Evolutionary conservation across 2,113 vertebrate species (phyloP).

Genomic region (Callospermophilus lateralis): DNA sequence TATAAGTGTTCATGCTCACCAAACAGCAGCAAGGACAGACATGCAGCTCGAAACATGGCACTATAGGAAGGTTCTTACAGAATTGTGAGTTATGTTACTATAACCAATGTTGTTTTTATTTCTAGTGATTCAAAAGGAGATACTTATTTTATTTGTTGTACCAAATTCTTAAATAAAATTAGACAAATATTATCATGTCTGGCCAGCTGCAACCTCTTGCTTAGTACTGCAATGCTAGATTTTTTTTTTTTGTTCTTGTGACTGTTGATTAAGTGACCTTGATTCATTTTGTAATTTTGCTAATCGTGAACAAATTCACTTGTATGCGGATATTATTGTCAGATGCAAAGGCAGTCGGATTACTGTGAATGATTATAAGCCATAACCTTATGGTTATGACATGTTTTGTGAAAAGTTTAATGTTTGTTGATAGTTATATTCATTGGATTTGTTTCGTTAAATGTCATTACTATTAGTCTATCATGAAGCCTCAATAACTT

Average conservation of each 20-base stretch:
- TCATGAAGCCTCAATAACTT: neutral
- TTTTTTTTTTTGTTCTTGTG: conserved; percentile 61
- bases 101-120: neutral
- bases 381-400: neutral
- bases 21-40: conserved; percentile 91
- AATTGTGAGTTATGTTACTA: no score
- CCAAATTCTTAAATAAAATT: conserved; percentile 26
- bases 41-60: conserved; percentile 96
- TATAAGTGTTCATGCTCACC: neutral
- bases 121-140: neutral
- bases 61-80: conserved; percentile 96
- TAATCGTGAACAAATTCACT: conserved; percentile 73
- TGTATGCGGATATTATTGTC: conserved; percentile 13
- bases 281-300: conserved; percentile 72
- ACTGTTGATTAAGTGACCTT: conserved; percentile 82
- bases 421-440: neutral
- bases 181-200: conserved; percentile 20
- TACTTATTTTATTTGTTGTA: conserved; percentile 48
- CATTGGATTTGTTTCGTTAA: conserved; percentile 12
- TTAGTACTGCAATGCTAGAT: conserved; percentile 82
- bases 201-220: conserved; percentile 64
- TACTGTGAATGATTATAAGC: neutral
- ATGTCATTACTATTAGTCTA: neutral
- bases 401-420: neutral
- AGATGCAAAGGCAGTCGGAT: conserved; percentile 32